Base-by-base conservation (phyloP, 2,888 invertebrate species). In the Patella depressa region DNA sequence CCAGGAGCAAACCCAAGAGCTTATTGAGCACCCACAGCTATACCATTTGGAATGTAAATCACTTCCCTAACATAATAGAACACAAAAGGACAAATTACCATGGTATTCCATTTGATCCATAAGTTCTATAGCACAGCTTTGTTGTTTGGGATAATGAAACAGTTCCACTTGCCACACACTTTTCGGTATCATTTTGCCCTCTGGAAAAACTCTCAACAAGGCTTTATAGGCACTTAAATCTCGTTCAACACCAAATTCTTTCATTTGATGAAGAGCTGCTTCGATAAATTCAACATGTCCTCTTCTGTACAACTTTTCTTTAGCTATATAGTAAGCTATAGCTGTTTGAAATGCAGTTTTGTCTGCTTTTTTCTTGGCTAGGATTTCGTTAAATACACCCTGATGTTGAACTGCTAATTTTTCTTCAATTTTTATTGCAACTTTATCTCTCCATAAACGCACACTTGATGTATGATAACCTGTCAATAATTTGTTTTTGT, bases 271-370 rank as follows among this genome's bases (percentile, higher is more conserved):
- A 81, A 99, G 91, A 0, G 98, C 98, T 0, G 96, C 94, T 89
- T 96, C 95, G 85, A 99, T 97, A 92, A 99, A 99, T 88, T 98
- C 97, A 0, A 97, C 96, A 91, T 98, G 97, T 71, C 97, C 97
- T 79, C 96, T 93, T 81, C 96, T 93, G 86, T 95, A 94, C 0
- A 93, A 93, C 84, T 95, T 95, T 70, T 94, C 93, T 53, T 87
- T 84, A 3, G 93, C 93, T 85, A 94, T 93, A 88, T 96, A 98
- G 80, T 95, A 94, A 84, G 86, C 77, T 5, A 89, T 79, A 17
- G 89, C 90, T 45, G 79, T 77, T 7, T 79, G 73, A 79, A 89
- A 91, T 53, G 87, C 86, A 71, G 83, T 77, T 78, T 85, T 85
- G 72, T 86, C 85, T 53, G 85, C 79, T 9, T 77, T 82, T 69